Base-by-base conservation (phyloP, 2,797 vertebrate genomes). In the Phataginus tetradactyla region DNA sequence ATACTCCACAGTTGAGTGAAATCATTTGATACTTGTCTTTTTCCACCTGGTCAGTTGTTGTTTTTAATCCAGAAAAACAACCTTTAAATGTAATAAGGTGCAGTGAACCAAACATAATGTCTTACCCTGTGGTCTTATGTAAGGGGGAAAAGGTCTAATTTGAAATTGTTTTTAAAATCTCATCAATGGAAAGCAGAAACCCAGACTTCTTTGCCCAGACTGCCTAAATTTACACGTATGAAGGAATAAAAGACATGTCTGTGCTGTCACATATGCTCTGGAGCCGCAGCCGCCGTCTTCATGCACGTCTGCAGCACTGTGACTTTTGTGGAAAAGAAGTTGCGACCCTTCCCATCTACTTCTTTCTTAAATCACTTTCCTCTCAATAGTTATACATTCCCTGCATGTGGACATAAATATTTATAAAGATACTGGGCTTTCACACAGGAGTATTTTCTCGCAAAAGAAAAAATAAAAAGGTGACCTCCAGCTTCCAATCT, bases 181-280 rank as follows among this genome's bases (percentile, higher is more conserved):
- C 68, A 84, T 75, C 75, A 87, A 49, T 72, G 57, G 45, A 95
- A 96, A 95, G 90, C 95, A 93, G 80, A 96, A 97, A 95, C 37
- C 57, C 80, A 93, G 90, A 69, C 20, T 93, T 79, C 55, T 88
- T 90, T 95, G 90, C 80, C 78, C 85, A 90, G 29, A 92, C 92
- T 74, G 42, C 90, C 92, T 90, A 94, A 94, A 96, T 49, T 91
- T 88, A 51, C 10, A 8, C 25, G n/a, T 64, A 96, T 92, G 68
- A 64, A 93, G 57, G 32, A 86, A 95, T 96, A 37, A 89, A 92
- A 94, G 94, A 64, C 74, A 57, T 79, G 61, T 87, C 84, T 88
- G 32, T 68, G 77, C 90, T 80, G 51, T 37, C 27, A 21, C 66
- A 53, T 90, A 81, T 53, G 75, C 53, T 86, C 4, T 18, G 51